These are phyloP conservation scores for Mythimna vitellina DNA, from an alignment of 2,888 invertebrate species.

Conservation along the genomic window DNA sequence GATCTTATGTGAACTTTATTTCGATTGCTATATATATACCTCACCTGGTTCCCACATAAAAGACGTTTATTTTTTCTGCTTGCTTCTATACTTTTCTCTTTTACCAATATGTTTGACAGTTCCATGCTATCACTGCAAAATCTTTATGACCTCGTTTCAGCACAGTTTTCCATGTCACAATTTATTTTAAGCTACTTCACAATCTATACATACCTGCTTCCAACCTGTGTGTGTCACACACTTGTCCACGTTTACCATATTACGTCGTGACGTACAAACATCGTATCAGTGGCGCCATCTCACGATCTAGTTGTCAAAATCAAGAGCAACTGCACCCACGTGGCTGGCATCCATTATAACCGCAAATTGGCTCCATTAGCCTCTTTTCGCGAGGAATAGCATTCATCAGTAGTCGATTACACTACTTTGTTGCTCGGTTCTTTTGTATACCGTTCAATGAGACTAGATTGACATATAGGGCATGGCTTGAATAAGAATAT, in stretches of 20 bases:
- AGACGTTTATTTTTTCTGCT: not conserved
- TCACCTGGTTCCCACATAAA: slow-evolving; percentile 14
- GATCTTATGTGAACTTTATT: slow-evolving; percentile 53
- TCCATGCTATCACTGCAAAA: not conserved
- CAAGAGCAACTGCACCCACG: slow-evolving; percentile 74
- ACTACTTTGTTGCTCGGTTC: slow-evolving; percentile 70
- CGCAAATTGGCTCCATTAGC: slow-evolving; percentile 81
- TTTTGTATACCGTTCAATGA: slow-evolving; percentile 60
- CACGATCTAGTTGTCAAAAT: slow-evolving; percentile 82
- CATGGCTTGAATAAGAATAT: slow-evolving; percentile 29
- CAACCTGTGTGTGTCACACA: slow-evolving; percentile 23
- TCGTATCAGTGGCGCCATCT: slow-evolving; percentile 81
- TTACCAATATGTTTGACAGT: not conserved
- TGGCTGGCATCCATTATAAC: slow-evolving; percentile 72
- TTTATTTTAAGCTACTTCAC: not conserved
- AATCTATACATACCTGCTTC: not conserved
- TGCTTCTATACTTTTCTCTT: not conserved
- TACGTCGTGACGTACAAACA: slow-evolving; percentile 78
- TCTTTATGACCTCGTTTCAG: not conserved
- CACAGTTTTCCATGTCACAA: not conserved
- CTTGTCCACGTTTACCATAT: slow-evolving; percentile 52
- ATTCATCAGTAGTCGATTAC: slow-evolving; percentile 77
- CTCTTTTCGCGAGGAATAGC: slow-evolving; percentile 74
- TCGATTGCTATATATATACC: slow-evolving; percentile 10
- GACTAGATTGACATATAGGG: slow-evolving; percentile 57